These are phyloP conservation scores for Brenthis daphne DNA, from an alignment of 2,888 invertebrate species.

Conservation along the genomic window DNA sequence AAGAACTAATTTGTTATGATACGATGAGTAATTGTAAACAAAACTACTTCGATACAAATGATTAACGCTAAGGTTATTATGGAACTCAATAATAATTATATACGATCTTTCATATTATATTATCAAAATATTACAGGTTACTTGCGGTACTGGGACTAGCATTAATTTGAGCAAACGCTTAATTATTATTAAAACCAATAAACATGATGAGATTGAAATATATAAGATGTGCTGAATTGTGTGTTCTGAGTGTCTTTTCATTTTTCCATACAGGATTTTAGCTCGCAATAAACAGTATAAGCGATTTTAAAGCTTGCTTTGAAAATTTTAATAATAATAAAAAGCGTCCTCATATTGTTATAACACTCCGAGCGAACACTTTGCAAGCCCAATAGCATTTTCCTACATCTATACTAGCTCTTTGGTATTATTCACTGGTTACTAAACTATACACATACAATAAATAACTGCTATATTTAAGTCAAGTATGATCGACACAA, in stretches of 20 bases:
- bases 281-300: neutral
- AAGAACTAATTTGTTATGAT: conserved; percentile 30
- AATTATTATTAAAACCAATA: conserved; percentile 21
- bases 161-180: conserved; percentile 43
- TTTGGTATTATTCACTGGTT: conserved; percentile 76
- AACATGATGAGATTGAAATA: neutral
- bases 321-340: conserved; percentile 27
- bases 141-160: conserved; percentile 71
- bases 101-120: conserved; percentile 25
- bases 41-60: conserved; percentile 33
- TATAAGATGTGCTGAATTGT: too few species aligned
- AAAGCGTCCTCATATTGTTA: conserved; percentile 15
- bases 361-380: conserved; percentile 30
- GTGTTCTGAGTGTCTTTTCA: too few species aligned
- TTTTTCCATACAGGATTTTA: neutral
- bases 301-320: conserved; percentile 9
- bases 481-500: conserved; percentile 40
- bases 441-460: conserved; percentile 62
- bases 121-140: conserved; percentile 51
- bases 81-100: conserved; percentile 31
- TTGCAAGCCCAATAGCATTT: conserved; percentile 53
- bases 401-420: conserved; percentile 53
- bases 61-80: conserved; percentile 27
- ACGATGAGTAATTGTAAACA: conserved; percentile 34
- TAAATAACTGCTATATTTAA: conserved; percentile 50